Conservation (phyloP, 2,888 invertebrate genomes). For the Caradrina clavipalpis region DNA sequence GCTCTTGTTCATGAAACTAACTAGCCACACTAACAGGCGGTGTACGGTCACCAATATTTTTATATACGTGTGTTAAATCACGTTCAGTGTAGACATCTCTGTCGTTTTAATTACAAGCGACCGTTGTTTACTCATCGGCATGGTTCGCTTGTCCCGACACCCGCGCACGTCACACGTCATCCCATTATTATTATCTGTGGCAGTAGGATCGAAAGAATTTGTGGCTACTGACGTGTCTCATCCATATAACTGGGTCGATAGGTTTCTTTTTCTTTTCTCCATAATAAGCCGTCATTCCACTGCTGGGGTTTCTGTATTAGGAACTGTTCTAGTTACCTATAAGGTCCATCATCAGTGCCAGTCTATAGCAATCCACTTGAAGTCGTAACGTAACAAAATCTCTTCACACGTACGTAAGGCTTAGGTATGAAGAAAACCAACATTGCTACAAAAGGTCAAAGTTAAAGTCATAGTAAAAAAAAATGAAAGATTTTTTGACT, state of each 20-base stretch:
- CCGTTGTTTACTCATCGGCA: conserved; percentile 30
- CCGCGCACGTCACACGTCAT: conserved; percentile 35
- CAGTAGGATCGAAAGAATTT: conserved; percentile 29
- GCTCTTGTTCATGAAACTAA: conserved; percentile 20
- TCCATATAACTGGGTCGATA: not conserved
- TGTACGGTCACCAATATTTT: conserved; percentile 14
- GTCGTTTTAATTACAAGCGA: conserved; percentile 41
- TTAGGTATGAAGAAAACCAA: too few relatives aligned
- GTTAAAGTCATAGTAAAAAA: too few relatives aligned
- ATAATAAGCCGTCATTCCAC: not conserved
- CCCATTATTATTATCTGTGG: conserved; percentile 35
- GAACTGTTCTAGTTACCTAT: not conserved
- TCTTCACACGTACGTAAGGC: too few relatives aligned
- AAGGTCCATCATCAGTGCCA: not conserved
- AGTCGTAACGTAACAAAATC: not conserved
- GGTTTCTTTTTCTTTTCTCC: not conserved
- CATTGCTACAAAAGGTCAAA: too few relatives aligned
- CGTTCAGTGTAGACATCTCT: conserved; percentile 12
- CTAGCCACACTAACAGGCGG: conserved; percentile 4
- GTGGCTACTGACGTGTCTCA: conserved; percentile 1
- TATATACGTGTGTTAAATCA: conserved; percentile 25
- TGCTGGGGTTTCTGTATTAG: not conserved
- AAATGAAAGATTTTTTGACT: too few relatives aligned
- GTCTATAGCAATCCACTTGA: too few relatives aligned
- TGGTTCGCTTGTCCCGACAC: conserved; percentile 5